Evolutionary conservation across 2,888 invertebrate species (phyloP), one percentile per base, ranked within the genome.

Genomic region (Tyria jacobaeae): DNA sequence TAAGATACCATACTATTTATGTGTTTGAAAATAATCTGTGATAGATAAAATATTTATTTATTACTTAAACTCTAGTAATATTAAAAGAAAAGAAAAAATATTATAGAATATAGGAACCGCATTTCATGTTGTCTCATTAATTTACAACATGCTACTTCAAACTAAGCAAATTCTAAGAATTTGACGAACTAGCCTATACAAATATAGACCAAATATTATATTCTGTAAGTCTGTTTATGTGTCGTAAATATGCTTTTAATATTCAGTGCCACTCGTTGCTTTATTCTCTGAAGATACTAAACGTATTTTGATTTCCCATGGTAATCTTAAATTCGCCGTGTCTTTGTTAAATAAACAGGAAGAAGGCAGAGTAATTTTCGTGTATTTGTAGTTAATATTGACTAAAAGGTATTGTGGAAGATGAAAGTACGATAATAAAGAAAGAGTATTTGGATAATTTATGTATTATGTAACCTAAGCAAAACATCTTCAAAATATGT

Each of bases 281-380:
- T 57, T 62, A 73, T 73, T 66, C 71, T 71, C 71, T 48, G 69
- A 69, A 75, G 64, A 76, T 73, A 73, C 66, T 71, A 69, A 75
- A 68, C 76, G 68, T 71, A 66, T 75, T 75, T 73, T 75, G 76
- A 75, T 75, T 75, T 75, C 74, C 74, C 74, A 66, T 60, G 76
- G 68, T 60, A 75, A 75, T 75, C 73, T 75, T 75, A 75, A 75
- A 73, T 57, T 70, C 49, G 64, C 53, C 51, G 62, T 68, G 62
- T 70, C 67, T 61, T 60, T 75, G 65, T 53, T 60, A 69, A 69
- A 50, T 62, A 75, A 72, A 72, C 59, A 63, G 56, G 44, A 65
- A 63, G 48, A 49, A 69, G 57, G 37, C 35, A 53, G 57, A 49
- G 35, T 60, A 55, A 70, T 65, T 75, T 70, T 51, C 41, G 15